Percentiles rank a stretch among this genome's conserved stretches.
These are phyloP conservation scores for Enteromius treurensis DNA, from an alignment of 2,797 vertebrate species.

Conservation along the genomic window DNA sequence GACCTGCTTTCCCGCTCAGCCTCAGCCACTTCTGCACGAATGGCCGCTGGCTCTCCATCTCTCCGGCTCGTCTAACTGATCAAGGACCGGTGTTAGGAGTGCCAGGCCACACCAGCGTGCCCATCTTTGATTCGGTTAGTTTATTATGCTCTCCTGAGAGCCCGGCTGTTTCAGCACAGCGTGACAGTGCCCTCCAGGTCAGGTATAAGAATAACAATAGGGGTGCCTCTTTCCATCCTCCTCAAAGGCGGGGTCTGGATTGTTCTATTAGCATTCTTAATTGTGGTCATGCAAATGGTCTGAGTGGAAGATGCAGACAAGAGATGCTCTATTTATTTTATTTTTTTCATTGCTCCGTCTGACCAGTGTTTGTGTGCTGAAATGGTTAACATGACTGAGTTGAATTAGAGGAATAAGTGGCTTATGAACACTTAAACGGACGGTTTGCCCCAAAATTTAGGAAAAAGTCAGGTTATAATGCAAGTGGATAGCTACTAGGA, in stretches of 20 bases:
- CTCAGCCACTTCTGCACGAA: constrained; percentile 59
- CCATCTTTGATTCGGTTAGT: constrained; percentile 76
- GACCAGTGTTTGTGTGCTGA: constrained; percentile 49
- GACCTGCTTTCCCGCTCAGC: constrained; percentile 73
- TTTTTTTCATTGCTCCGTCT: constrained; percentile 23
- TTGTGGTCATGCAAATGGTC: constrained; percentile 58
- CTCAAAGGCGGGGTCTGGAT: constrained; percentile 58
- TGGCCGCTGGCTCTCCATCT: constrained; percentile 78
- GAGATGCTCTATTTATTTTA: constrained; percentile 23
- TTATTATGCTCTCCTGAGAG: constrained; percentile 65
- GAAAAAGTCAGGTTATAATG: background rate
- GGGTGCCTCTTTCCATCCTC: constrained; percentile 64
- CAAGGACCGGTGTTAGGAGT: constrained; percentile 68
- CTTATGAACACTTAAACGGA: constrained; percentile 43
- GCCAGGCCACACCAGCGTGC: constrained; percentile 62
- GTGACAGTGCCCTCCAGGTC: constrained; percentile 72
- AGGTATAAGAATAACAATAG: constrained; percentile 69
- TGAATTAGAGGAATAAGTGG: constrained; percentile 44
- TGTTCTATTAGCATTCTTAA: constrained; percentile 53
- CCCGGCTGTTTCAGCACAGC: constrained; percentile 64
- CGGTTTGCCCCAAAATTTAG: background rate
- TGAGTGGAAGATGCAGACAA: constrained; percentile 52
- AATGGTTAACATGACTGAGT: constrained; percentile 39
- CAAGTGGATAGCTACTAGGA: background rate
- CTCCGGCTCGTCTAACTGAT: constrained; percentile 73